phyloP scores from a whole-genome alignment of 2,888 invertebrate species.

The Hybos culiciformis region DNA sequence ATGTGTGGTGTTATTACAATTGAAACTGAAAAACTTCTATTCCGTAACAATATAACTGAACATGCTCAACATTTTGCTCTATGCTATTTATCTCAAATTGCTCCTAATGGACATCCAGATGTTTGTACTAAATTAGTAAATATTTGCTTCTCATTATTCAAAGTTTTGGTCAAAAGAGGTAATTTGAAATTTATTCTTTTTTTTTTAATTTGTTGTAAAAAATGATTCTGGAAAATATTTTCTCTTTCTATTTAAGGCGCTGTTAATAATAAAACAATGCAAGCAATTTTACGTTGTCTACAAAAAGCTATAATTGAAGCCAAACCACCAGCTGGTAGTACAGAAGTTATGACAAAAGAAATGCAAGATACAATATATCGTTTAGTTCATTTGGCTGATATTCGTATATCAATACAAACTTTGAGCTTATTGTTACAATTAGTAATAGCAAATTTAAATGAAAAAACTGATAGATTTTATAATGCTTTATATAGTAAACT shows the following conservation, averaged over 20 bases:
- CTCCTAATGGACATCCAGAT: slow-evolving; percentile 53
- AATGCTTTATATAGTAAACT: slow-evolving; percentile 80
- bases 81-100: slow-evolving; percentile 80
- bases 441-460: slow-evolving; percentile 24
- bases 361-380: slow-evolving; percentile 58
- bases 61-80: slow-evolving; percentile 88
- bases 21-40: slow-evolving; percentile 83
- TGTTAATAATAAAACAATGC: slow-evolving; percentile 71
- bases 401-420: slow-evolving; percentile 47
- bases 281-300: slow-evolving; percentile 66
- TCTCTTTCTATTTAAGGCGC: no score
- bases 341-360: slow-evolving; percentile 29
- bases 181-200: no score
- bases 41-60: slow-evolving; percentile 69
- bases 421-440: slow-evolving; percentile 31
- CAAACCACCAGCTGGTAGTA: slow-evolving; percentile 23
- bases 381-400: slow-evolving; percentile 65
- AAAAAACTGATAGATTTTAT: slow-evolving; percentile 49
- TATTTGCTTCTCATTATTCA: slow-evolving; percentile 93
- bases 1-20: slow-evolving; percentile 80
- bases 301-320: slow-evolving; percentile 49
- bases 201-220: no score
- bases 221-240: no score
- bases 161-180: slow-evolving; percentile 64
- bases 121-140: slow-evolving; percentile 74